Evolutionary conservation across 2,888 invertebrate species (phyloP).

Genomic region (Amblyteles armatorius): DNA sequence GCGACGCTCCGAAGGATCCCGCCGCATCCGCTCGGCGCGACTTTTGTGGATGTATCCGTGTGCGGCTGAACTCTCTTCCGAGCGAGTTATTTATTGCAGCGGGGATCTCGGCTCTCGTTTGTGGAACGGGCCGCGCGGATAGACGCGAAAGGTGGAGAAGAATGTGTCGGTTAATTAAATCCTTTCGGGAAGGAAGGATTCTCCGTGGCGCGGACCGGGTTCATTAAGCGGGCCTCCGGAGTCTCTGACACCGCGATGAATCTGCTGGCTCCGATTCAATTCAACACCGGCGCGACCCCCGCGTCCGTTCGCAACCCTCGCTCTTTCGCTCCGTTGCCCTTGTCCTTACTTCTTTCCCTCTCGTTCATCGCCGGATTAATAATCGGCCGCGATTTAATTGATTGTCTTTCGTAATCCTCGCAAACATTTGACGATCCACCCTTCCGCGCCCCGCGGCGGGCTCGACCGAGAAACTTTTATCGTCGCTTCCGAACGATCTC

Average conservation of each 20-base stretch:
- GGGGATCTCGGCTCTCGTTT: constrained; percentile 25
- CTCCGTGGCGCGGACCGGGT: constrained; percentile 50
- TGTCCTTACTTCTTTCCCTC: constrained; percentile 34
- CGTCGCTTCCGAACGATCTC: constrained; percentile 11
- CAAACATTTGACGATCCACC: constrained; percentile 57
- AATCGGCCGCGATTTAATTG: constrained; percentile 68
- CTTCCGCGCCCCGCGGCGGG: background rate
- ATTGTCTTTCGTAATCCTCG: constrained; percentile 60
- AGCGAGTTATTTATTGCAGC: constrained; percentile 61
- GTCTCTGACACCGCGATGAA: constrained; percentile 62
- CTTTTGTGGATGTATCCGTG: constrained; percentile 24
- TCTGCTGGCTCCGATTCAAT: constrained; percentile 60
- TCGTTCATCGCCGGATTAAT: constrained; percentile 59
- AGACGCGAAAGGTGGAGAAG: constrained; percentile 55
- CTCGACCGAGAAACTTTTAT: constrained; percentile 31
- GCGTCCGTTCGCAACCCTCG: constrained; percentile 51
- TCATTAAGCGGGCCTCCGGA: constrained; percentile 58
- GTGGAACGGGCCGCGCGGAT: background rate
- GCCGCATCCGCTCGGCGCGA: constrained; percentile 36
- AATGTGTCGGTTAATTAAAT: constrained; percentile 70
- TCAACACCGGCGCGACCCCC: constrained; percentile 39
- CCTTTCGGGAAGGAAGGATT: constrained; percentile 66
- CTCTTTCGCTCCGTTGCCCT: constrained; percentile 55
- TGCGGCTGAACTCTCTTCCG: constrained; percentile 33
- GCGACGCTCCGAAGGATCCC: constrained; percentile 24